phyloP scores from a whole-genome alignment of 1,140 invertebrate species.

The Drosophila mojavensis region DNA sequence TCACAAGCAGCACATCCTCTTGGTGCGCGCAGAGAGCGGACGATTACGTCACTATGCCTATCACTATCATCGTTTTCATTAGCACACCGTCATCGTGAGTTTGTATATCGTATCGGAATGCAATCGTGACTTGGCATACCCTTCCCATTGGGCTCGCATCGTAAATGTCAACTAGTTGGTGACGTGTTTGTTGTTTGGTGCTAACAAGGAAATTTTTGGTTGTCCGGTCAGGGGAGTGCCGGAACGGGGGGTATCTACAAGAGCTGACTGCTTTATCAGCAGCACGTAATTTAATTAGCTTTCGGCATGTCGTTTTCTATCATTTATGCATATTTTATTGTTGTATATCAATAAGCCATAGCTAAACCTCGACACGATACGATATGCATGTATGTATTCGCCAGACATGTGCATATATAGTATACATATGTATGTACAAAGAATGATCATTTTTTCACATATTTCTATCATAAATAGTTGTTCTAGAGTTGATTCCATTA shows the following conservation, averaged over 20 bases:
- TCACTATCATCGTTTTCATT: slow-evolving; percentile 22
- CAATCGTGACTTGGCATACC: slow-evolving; percentile 38
- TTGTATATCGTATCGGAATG: slow-evolving; percentile 7
- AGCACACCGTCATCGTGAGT: slow-evolving; percentile 28
- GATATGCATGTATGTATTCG: not conserved
- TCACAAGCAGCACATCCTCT: slow-evolving; percentile 16
- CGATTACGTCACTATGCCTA: slow-evolving; percentile 43
- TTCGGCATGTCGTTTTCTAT: not conserved
- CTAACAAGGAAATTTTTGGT: too few relatives aligned
- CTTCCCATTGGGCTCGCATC: slow-evolving; percentile 1
- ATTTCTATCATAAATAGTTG: not conserved
- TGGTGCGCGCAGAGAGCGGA: not conserved
- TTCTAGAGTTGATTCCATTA: not conserved
- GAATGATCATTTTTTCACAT: not conserved
- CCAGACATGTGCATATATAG: not conserved
- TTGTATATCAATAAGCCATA: slow-evolving; percentile 1
- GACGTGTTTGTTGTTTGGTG: not conserved
- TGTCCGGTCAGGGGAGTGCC: not conserved
- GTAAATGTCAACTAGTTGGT: not conserved
- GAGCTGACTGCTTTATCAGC: slow-evolving; percentile 14
- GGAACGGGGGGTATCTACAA: not conserved
- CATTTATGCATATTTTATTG: not conserved
- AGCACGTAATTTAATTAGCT: slow-evolving; percentile 1
- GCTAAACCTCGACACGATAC: slow-evolving; percentile 5
- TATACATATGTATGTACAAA: not conserved